Conservation (phyloP, 2,113 vertebrate species). For the Desmodus rotundus region DNA sequence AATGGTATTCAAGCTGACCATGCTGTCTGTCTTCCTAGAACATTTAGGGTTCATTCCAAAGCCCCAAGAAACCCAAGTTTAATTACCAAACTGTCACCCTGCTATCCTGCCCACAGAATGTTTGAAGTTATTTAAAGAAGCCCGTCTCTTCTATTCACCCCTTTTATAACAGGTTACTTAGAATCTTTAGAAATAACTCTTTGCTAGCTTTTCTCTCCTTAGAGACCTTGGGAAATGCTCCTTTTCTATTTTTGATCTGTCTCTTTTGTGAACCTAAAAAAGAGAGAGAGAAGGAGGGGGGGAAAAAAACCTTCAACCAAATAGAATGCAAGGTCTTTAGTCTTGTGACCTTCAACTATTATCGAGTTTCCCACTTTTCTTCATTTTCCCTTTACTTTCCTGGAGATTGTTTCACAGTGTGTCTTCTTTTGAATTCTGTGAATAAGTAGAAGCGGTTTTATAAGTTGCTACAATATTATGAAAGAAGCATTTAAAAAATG, state of each 20-base stretch:
- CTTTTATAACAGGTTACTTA: neutral
- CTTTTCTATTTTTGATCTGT: neutral
- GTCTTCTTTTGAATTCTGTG: neutral
- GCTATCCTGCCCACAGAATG: neutral
- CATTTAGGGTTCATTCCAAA: neutral
- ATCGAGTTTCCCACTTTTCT: neutral
- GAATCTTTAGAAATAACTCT: constrained; percentile 33
- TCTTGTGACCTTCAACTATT: neutral
- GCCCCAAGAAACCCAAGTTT: neutral
- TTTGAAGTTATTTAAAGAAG: neutral
- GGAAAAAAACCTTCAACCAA: neutral
- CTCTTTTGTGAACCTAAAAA: neutral
- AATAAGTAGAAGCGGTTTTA: constrained; percentile 1
- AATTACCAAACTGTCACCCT: neutral
- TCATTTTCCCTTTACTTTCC: neutral
- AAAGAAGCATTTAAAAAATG: neutral
- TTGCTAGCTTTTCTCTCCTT: constrained; percentile 7
- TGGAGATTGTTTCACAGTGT: neutral
- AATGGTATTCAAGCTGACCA: neutral
- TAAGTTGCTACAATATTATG: neutral
- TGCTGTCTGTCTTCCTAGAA: neutral
- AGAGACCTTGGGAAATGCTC: neutral
- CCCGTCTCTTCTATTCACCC: neutral
- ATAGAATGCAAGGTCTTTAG: neutral
- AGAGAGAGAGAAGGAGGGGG: neutral